phyloP scores from a whole-genome alignment of 1,140 invertebrate genomes.

The Subanguina moxae region DNA sequence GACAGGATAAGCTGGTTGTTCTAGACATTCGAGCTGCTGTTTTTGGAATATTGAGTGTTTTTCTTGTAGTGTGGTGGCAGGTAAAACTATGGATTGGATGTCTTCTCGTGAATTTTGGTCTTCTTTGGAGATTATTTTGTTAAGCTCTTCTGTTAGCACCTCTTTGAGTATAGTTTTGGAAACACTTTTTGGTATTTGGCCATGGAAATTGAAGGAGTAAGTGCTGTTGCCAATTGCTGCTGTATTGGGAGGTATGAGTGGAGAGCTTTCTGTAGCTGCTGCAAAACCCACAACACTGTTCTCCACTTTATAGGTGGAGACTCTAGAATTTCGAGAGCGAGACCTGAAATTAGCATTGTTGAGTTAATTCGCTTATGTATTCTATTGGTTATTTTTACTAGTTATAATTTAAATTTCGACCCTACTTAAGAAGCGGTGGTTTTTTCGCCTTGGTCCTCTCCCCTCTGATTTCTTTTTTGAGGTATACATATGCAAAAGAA shows the following conservation, averaged over 20 bases:
- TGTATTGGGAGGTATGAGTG: neutral
- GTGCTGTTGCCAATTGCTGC: neutral
- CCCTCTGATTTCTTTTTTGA: no score
- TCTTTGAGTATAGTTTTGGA: neutral
- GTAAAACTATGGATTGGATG: no score
- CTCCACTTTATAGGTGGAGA: neutral
- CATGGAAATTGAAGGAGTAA: neutral
- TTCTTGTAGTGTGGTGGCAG: no score
- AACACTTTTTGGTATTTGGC: neutral
- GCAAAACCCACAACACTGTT: neutral
- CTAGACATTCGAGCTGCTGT: neutral
- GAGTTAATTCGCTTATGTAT: no score
- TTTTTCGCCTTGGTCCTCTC: no score
- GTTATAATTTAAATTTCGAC: no score
- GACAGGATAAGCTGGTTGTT: no score
- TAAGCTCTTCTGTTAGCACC: neutral
- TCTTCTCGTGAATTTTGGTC: no score
- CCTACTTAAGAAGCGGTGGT: no score
- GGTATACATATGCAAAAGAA: no score
- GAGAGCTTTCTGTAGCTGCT: neutral
- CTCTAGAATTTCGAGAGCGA: neutral
- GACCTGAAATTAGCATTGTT: neutral
- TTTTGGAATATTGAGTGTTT: neutral
- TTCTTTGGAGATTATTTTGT: neutral
- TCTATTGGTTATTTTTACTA: no score